Conservation (phyloP, 92 coral and sea anemone genomes). For the Palythoa heliodiscus region DNA sequence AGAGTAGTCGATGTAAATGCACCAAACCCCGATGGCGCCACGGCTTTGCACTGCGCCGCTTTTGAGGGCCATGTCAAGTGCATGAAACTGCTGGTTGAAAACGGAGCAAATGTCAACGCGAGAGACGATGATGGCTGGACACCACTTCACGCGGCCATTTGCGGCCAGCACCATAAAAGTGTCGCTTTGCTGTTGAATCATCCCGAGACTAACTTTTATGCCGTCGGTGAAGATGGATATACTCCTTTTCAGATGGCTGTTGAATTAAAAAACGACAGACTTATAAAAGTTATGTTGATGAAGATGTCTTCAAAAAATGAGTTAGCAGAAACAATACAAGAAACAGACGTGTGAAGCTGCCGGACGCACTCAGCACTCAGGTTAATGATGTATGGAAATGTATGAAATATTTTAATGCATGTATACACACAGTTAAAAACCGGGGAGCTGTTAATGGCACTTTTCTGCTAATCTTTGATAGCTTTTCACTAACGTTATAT, state of each 20-base stretch:
- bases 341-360: conserved; percentile 41
- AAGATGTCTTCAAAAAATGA: conserved; percentile 46
- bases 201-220: conserved; percentile 67
- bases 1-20: conserved; percentile 88
- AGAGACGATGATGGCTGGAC: conserved; percentile 90
- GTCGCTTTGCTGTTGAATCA: conserved; percentile 59
- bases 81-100: conserved; percentile 56
- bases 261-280: conserved; percentile 68
- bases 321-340: conserved; percentile 55
- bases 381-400: no score
- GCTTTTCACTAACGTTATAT: no score
- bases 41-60: conserved; percentile 81
- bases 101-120: conserved; percentile 69
- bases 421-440: no score
- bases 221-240: conserved; percentile 68
- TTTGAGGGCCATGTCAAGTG: conserved; percentile 81
- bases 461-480: no score
- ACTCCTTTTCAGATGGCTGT: conserved; percentile 93
- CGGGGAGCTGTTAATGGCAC: no score
- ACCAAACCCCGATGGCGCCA: conserved; percentile 86
- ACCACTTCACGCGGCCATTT: conserved; percentile 82
- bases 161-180: conserved; percentile 64
- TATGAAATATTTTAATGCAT: no score
- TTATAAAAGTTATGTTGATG: conserved; percentile 63
- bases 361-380: no score